Base-by-base conservation (phyloP, 1,140 invertebrate genomes). In the Ladona fulva region DNA sequence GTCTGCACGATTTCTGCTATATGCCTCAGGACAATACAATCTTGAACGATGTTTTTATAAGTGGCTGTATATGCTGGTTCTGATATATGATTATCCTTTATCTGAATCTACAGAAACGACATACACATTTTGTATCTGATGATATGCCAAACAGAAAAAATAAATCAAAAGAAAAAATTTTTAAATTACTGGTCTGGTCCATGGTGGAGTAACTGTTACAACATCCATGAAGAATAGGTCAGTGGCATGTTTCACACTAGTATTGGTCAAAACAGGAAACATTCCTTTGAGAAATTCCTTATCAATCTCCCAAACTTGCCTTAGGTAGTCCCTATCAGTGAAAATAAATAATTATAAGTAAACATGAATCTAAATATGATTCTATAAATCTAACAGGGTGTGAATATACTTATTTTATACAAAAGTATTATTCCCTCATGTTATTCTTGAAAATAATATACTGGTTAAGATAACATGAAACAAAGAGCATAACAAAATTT, bases 141-240 rank as follows among this genome's bases (percentile, higher is more conserved):
- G 16, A 66, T 3, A 66, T 22, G n/a, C 3, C 5, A 66, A 52
- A 52, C 19, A 19, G 19, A 66, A 66, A 66, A 66, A 66, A 12
- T 66, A 22, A 66, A 6, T 66, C 16, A 66, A 66, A 66, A 3
- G 14, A 66, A 66, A 6, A 66, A 12, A 66, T 16, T 66, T 6
- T 6, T 6, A 22, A 66, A 85, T 85, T 88, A 92, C 88, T 7
- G 97, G 97, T 81, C 98, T 88, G 22, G 93, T 93, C 82, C 91
- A 92, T 0, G 93, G 90, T 19, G 98, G 97, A 37, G 95, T 87
- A 3, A 99, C 96, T 11, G 93, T 89, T 66, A 99, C 83, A 0
- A 92, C 85, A 79, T 95, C 90, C 80, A 96, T 88, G 81, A 98
- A 99, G 83, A 99, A 96, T 75, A 94, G 83, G 87, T 99, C 95